Evolutionary conservation across 2,113 vertebrate genomes (phyloP).

Genomic region (Conger conger): DNA sequence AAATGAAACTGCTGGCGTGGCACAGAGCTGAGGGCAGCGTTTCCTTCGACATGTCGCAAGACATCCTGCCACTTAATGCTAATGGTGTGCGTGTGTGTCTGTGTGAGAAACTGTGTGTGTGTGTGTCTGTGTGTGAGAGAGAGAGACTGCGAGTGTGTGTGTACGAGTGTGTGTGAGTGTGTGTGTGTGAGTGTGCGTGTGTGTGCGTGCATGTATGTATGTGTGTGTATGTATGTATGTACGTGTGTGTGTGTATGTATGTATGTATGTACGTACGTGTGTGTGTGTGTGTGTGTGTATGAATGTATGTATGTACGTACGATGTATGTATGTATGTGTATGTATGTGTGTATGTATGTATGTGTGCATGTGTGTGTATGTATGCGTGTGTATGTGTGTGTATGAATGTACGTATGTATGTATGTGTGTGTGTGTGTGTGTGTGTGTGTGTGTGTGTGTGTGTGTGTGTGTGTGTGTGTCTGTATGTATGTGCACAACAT

Average conservation of each 20-base stretch:
- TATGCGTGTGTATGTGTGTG: constrained; percentile 19
- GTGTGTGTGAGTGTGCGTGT: constrained; percentile 5
- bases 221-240: constrained; percentile 9
- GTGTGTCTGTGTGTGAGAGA: background rate
- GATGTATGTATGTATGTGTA: constrained; percentile 5
- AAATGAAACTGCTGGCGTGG: constrained; percentile 21
- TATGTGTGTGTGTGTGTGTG: constrained; percentile 8
- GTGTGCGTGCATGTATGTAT: too few relatives aligned
- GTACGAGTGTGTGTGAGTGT: constrained; percentile 18
- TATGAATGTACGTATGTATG: too few relatives aligned
- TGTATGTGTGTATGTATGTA: constrained; percentile 2
- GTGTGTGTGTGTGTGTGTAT: background rate
- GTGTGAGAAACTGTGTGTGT: too few relatives aligned
- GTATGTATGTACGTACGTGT: too few relatives aligned
- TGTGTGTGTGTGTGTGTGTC: constrained; percentile 16
- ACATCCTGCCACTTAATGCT: background rate
- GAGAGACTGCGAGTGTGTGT: too few relatives aligned
- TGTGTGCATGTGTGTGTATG: background rate
- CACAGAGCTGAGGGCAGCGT: background rate
- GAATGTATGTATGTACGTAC: too few relatives aligned
- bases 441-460: constrained; percentile 6
- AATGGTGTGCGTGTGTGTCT: background rate
- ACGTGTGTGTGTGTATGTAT: constrained; percentile 2
- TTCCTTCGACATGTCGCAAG: background rate
- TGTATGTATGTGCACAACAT: background rate